Evolutionary conservation across 1,140 invertebrate genomes (phyloP).

Genomic region (Fopius arisanus): DNA sequence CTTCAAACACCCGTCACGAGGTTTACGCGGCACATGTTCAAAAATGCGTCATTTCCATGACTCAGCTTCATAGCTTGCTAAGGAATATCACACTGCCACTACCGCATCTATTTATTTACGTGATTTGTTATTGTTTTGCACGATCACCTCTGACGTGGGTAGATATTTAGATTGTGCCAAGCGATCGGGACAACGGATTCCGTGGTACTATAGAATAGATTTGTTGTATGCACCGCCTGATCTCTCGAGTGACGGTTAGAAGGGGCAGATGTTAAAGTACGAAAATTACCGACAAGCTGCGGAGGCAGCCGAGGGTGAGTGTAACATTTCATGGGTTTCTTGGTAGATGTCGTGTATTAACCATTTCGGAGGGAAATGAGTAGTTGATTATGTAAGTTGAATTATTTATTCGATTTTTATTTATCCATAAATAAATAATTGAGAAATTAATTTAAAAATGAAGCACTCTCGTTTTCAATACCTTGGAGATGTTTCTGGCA

Average conservation of each 20-base stretch:
- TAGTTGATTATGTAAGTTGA: background rate
- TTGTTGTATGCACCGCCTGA: conserved; percentile 47
- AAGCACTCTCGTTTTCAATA: background rate
- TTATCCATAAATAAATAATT: background rate
- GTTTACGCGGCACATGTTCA: conserved; percentile 21
- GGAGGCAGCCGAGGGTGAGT: conserved; percentile 19
- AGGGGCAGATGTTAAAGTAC: conserved; percentile 38
- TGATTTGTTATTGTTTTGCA: background rate
- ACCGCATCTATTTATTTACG: background rate
- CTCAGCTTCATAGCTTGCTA: background rate
- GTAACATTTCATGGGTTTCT: background rate
- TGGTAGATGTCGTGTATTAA: background rate
- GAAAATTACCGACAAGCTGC: conserved; percentile 40
- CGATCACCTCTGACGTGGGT: background rate
- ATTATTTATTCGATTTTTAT: background rate
- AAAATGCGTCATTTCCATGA: background rate
- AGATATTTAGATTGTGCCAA: conserved; percentile 17
- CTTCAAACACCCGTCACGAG: conserved; percentile 21
- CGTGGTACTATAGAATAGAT: conserved; percentile 44
- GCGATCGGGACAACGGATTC: conserved; percentile 52
- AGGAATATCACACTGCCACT: background rate
- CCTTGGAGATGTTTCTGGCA: background rate
- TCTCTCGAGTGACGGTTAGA: conserved; percentile 31
- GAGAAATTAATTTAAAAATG: too few species aligned
- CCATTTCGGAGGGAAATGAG: background rate